Evolutionary conservation across 2,113 vertebrate genomes (phyloP).

Genomic region (Vulpes lagopus): DNA sequence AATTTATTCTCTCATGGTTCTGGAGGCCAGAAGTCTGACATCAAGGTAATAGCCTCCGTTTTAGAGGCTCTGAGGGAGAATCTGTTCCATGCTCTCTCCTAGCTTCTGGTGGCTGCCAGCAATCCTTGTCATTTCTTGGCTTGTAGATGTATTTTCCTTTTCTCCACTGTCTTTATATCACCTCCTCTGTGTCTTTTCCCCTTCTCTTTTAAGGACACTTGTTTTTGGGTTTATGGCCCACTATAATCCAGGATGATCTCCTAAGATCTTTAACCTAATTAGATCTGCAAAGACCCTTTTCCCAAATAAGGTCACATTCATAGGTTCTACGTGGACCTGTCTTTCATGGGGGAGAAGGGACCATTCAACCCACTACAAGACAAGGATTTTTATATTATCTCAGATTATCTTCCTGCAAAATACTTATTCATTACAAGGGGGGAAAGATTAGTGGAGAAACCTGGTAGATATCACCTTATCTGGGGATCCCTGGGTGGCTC

Average conservation of each 20-base stretch:
- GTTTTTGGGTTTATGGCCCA: conserved; percentile 36
- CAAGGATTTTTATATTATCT: background rate
- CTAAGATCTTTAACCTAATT: conserved; percentile 69
- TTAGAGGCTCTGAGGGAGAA: background rate
- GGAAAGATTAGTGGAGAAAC: conserved; percentile 34
- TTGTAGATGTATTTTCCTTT: background rate
- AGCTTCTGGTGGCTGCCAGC: background rate
- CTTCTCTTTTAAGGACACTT: conserved; percentile 47
- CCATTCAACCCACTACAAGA: background rate
- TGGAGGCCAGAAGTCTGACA: conserved; percentile 31
- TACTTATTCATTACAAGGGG: background rate
- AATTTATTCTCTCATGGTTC: background rate
- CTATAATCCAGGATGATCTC: conserved; percentile 63
- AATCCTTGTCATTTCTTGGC: background rate
- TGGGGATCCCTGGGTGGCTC: too few species aligned
- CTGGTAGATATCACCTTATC: background rate
- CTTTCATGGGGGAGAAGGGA: background rate
- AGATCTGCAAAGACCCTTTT: conserved; percentile 39
- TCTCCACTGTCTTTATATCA: background rate
- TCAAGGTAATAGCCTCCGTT: background rate
- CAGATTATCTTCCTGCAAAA: background rate
- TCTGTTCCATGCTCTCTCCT: background rate
- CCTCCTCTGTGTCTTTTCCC: background rate
- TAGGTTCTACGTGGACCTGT: background rate
- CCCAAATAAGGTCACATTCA: conserved; percentile 29